Evolutionary conservation across 2,797 vertebrate genomes (phyloP), one percentile per base, ranked within the genome.

Genomic region (Mus spretus): DNA sequence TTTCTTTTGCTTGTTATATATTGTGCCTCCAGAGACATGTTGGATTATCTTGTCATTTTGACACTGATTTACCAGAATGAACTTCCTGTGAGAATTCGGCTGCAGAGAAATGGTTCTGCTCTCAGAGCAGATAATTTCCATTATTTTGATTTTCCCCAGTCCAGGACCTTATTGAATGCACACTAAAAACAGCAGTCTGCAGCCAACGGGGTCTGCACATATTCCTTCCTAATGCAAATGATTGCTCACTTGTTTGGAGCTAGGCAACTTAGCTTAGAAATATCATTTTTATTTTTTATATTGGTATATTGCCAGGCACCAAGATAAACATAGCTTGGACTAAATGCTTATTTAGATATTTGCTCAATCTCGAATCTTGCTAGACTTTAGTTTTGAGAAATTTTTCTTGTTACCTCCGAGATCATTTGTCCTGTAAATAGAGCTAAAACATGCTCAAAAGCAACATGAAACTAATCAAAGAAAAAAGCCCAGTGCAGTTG

Each of bases 31-130:
- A 95, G 95, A 98, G 92, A 97, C 93, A 83, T 15, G 61, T 86
- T 98, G 96, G 92, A 94, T 97, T 94, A 96, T 97, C 97, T 98
- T 98, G 98, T 98, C 98, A 98, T 98, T 98, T 98, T 98, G 98
- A 98, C 95, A 97, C 96, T 98, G 98, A 98, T 98, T 98, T 98
- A 97, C 94, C 98, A 96, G 91, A 98, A 98, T 97, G 98, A 98
- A 98, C 95, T 97, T 96, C 79, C 8, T 93, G 91, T 94, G 96
- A 97, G 97, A 98, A 97, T 34, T 83, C 11, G 3, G 74, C 87
- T 59, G 74, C 0, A 28, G 84, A 91, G 86, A 94, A 91, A 94
- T 97, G 94, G 81, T 93, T 93, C 90, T 96, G 61, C 53, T 88
- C 85, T 89, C 50, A 95, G 82, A 95, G 95, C 47, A 96, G 84